Evolutionary conservation across 2,888 invertebrate species (phyloP).

Genomic region (Volucella inanis): DNA sequence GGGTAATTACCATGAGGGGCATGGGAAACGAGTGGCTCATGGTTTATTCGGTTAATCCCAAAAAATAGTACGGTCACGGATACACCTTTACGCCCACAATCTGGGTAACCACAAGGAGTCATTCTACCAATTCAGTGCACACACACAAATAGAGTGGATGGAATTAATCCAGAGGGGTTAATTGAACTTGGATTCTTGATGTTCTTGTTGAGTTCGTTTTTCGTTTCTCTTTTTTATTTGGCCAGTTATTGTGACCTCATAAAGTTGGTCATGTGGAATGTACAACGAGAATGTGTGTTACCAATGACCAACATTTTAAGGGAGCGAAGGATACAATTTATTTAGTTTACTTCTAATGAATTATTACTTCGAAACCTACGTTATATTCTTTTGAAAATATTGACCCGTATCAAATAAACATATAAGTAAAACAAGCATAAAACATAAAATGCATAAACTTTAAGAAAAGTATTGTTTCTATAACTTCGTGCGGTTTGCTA

Average conservation of each 20-base stretch:
- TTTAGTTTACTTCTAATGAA: background rate
- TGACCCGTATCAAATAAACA: no score
- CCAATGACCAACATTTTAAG: background rate
- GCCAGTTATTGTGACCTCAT: no score
- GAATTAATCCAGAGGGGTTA: slow-evolving; percentile 52
- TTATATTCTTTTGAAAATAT: no score
- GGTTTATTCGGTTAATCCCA: slow-evolving; percentile 8
- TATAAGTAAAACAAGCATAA: no score
- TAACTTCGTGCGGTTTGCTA: no score
- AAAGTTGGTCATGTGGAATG: background rate
- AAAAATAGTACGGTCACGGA: slow-evolving; percentile 19
- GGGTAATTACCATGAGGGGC: slow-evolving; percentile 3
- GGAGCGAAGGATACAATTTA: slow-evolving; percentile 15
- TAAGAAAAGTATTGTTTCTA: no score
- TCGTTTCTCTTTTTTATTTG: slow-evolving; percentile 1
- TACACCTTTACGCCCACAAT: background rate
- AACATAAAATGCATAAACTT: no score
- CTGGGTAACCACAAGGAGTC: no score
- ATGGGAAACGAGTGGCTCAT: slow-evolving; percentile 2
- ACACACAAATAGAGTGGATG: slow-evolving; percentile 14
- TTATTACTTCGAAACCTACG: background rate
- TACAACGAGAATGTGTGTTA: background rate
- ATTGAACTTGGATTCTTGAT: slow-evolving; percentile 17
- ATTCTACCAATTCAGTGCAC: no score
- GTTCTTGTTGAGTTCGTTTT: background rate